Percentiles rank a stretch among this genome's conserved stretches.
Conservation (phyloP, 2,797 vertebrate genomes). For the Channallabes apus region DNA sequence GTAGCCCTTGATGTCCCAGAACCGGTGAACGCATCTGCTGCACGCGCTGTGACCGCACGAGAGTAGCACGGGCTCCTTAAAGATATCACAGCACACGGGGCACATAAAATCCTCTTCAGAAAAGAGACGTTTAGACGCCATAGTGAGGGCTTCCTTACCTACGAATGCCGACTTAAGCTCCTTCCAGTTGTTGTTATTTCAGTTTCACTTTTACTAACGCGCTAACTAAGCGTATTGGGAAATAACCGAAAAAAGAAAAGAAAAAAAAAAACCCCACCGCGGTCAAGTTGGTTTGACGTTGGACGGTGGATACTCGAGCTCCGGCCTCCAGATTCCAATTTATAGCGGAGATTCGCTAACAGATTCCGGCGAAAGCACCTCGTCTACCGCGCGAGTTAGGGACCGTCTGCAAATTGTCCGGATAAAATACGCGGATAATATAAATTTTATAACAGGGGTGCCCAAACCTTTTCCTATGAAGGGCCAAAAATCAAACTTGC, state of each 20-base stretch:
- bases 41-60: constrained; percentile 79
- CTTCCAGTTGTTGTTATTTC: not conserved
- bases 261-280: too few species aligned
- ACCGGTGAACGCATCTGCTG: constrained; percentile 63
- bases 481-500: too few species aligned
- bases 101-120: constrained; percentile 70
- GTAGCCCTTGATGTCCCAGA: constrained; percentile 61
- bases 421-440: too few species aligned
- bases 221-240: not conserved
- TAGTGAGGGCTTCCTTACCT: not conserved
- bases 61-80: constrained; percentile 72
- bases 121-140: constrained; percentile 40
- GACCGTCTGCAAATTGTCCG: too few species aligned
- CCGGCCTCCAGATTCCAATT: too few species aligned
- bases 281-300: too few species aligned
- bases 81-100: constrained; percentile 75
- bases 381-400: too few species aligned
- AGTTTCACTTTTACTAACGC: not conserved
- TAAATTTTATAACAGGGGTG: too few species aligned
- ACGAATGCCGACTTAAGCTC: not conserved
- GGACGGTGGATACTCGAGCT: too few species aligned
- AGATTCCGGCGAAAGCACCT: too few species aligned
- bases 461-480: too few species aligned
- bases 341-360: too few species aligned
- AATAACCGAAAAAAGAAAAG: not conserved